Evolutionary conservation across 1,140 invertebrate species (phyloP).

Genomic region (Pseudomyrmex flavicornis): DNA sequence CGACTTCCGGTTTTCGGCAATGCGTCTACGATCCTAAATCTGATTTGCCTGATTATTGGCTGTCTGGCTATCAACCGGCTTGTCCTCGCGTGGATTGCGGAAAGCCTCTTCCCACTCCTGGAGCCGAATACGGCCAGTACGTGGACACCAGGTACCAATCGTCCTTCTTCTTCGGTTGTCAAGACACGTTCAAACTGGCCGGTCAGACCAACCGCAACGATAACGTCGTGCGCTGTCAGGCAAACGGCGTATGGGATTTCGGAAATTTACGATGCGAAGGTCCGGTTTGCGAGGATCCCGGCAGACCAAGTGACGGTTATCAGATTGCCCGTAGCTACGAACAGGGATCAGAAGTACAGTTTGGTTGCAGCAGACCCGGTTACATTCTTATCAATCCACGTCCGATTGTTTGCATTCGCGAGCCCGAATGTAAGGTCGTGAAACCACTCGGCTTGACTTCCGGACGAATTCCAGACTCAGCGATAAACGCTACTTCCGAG

Average conservation of each 20-base stretch:
- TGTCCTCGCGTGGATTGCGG: conserved; percentile 96
- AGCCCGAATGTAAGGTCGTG: conserved; percentile 97
- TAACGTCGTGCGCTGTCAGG: conserved; percentile 96
- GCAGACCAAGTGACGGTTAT: conserved; percentile 95
- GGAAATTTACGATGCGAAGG: conserved; percentile 98
- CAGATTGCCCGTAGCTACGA: conserved; percentile 97
- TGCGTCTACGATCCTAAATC: conserved; percentile 98
- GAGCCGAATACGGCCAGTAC: conserved; percentile 95
- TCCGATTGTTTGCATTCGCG: conserved; percentile 95
- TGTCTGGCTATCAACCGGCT: conserved; percentile 93
- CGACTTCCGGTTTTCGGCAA: conserved; percentile 94
- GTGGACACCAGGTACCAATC: conserved; percentile 95
- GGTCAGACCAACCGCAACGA: conserved; percentile 96
- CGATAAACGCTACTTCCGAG: conserved; percentile 98
- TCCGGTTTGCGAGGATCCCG: conserved; percentile 97
- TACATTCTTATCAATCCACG: conserved; percentile 96
- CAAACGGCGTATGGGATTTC: conserved; percentile 98
- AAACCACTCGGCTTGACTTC: conserved; percentile 96
- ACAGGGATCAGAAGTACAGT: conserved; percentile 95
- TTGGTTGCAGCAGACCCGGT: conserved; percentile 95
- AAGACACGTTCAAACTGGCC: conserved; percentile 97
- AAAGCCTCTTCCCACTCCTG: conserved; percentile 93
- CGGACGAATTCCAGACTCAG: conserved; percentile 96
- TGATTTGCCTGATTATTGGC: conserved; percentile 95
- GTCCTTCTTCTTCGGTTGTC: conserved; percentile 98